Evolutionary conservation across 2,888 invertebrate species (phyloP), one percentile per base, ranked within the genome.

Genomic region (Drosophila percnosoma): DNA sequence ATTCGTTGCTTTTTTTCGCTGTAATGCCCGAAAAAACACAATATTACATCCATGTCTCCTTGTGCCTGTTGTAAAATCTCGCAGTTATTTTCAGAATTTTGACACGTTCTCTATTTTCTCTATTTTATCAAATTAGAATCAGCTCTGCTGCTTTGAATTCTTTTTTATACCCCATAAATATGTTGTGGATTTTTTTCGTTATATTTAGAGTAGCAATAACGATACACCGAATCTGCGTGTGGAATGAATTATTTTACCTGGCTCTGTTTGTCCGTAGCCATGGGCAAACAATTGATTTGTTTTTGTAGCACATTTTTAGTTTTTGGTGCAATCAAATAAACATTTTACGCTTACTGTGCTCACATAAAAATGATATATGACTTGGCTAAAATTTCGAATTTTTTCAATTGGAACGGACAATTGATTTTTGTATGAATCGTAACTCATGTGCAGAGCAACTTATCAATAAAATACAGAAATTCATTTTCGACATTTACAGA

Each of bases 301-400:
- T 54, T 55, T 48, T 27, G 18, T 68, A 4, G 51, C 60, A 55
- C 27, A 42, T 48, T 68, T 67, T n/a, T 49, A 5, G 38, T 48
- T 34, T 33, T 6, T 31, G 33, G 42, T 31, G 49, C 70, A 61
- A 70, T 70, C 60, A 69, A 70, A 70, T 49, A 69, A 69, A 48
- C 53, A 70, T 70, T 70, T 69, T 13, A 18, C 42, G 21, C 60
- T 51, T 49, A 11, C 60, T n/a, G 55, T 11, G 60, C 40, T 55
- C 42, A 69, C 60, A 70, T 69, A 69, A 70, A 70, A 68, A 60
- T 68, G 53, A 69, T 69, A 59, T 59, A 69, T 27, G 68, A 54
- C 40, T n/a, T 15, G 27, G 13, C 29, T 10, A 21, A 58, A 33
- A 58, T 38, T 57, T 45, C 11, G 0, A 48, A 18, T 33, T 40